Conservation (phyloP, 2,113 vertebrate species). For the Myotis lucifugus region DNA sequence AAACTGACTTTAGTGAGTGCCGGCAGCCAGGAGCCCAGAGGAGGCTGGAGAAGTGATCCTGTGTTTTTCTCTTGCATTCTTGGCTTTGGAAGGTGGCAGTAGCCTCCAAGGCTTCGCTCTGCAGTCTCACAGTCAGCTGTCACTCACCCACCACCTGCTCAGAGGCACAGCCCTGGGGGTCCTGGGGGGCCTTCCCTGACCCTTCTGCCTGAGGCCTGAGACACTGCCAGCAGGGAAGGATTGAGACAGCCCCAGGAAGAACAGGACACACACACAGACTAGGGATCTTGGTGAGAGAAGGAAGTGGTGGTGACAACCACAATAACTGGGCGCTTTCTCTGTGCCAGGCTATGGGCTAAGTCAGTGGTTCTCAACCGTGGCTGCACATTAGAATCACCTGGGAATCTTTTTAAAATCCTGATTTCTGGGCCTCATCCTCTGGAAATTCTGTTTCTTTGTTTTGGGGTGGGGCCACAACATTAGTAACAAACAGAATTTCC, state of each 20-base stretch:
- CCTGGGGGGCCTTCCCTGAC: neutral
- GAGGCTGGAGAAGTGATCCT: neutral
- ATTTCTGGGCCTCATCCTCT: too few relatives aligned
- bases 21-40: slow-evolving; percentile 8
- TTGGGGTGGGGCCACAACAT: too few relatives aligned
- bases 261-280: neutral
- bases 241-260: neutral
- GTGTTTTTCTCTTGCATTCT: neutral
- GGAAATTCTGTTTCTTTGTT: too few relatives aligned
- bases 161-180: neutral
- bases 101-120: neutral
- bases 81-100: neutral
- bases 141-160: neutral
- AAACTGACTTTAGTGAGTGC: slow-evolving; percentile 50
- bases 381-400: too few relatives aligned
- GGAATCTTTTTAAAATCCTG: too few relatives aligned
- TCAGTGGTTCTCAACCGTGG: too few relatives aligned
- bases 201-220: neutral
- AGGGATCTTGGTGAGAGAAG: too few relatives aligned
- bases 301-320: neutral
- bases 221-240: neutral
- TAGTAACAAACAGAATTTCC: too few relatives aligned
- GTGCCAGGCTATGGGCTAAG: neutral
- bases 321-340: neutral
- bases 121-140: neutral